Base-by-base conservation (phyloP, 2,888 invertebrate genomes). In the Tribolium freemani region DNA sequence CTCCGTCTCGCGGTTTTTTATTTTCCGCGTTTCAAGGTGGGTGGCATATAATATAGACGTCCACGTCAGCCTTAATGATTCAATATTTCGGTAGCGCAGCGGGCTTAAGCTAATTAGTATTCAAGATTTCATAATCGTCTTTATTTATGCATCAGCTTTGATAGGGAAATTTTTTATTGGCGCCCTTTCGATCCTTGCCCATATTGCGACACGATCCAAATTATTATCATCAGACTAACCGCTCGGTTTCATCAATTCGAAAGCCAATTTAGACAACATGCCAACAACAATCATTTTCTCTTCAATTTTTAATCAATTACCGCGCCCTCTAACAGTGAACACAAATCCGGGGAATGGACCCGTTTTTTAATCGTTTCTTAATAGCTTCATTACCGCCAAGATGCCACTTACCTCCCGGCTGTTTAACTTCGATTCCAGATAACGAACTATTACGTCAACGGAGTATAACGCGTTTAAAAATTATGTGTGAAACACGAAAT, bases 41-140 rank as follows among this genome's bases (percentile, higher is more conserved):
- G 81, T 81, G 80, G 81, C 76, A 73, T 74, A 72, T 81, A 81
- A 81, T 83, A 82, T 82, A 83, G 81, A 82, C 81, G 79, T 83
- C 79, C 78, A 81, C 79, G 80, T 80, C 81, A 77, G 75, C 69
- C 73, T 76, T 78, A 79, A 78, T 79, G 80, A 81, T 79, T 80
- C 78, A 79, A 80, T 81, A 78, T 78, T 79, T 80, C 79, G 79
- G 80, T 79, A 80, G 79, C 80, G 51, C 79, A 78, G 80, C 80
- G 71, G 79, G 79, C 67, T 53, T 70, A 66, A 56, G 68, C 75
- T 75, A 74, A 76, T 76, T 75, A 76, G 69, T 73, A 76, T 76
- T 76, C 76, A 45, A 68, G 26, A 71, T 71, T 71, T 71, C 71
- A 44, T 71, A 71, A 71, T 54, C 70, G 56, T 16, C 48, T 31